Evolutionary conservation across 2,888 invertebrate genomes (phyloP).

Genomic region (Conops quadrifasciatus): DNA sequence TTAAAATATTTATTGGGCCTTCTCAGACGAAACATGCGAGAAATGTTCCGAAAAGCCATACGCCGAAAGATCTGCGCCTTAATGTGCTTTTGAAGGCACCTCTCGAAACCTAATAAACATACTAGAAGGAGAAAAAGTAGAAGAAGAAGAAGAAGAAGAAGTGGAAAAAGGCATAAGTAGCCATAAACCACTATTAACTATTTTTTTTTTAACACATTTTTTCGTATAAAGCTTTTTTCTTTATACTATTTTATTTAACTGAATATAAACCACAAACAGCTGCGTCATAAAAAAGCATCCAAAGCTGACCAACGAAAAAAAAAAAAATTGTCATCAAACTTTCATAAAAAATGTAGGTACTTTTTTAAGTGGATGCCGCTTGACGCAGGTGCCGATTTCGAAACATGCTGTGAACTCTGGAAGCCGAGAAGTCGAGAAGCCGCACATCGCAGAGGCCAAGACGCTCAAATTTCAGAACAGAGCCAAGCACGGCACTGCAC

Average conservation of each 20-base stretch:
- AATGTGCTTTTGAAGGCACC: too few species aligned
- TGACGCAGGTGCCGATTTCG: slow-evolving; percentile 11
- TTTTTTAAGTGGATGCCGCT: not conserved
- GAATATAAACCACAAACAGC: not conserved
- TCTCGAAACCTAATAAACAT: not conserved
- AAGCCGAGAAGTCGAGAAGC: slow-evolving; percentile 10
- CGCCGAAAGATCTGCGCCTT: too few species aligned
- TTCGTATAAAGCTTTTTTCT: not conserved
- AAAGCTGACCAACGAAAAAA: too few species aligned
- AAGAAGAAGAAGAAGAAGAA: too few species aligned
- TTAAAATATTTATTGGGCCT: too few species aligned
- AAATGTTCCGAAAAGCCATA: too few species aligned
- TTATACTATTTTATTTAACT: too few species aligned
- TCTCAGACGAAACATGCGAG: too few species aligned
- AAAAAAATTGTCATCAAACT: slow-evolving; percentile 15
- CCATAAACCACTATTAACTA: not conserved
- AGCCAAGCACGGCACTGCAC: not conserved
- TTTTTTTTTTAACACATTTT: not conserved
- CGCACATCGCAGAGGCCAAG: not conserved
- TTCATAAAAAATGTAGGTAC: not conserved
- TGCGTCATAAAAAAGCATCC: not conserved
- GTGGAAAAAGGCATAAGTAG: too few species aligned
- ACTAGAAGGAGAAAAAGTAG: not conserved
- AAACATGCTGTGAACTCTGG: slow-evolving; percentile 5
- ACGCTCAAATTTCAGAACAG: not conserved